Conservation (phyloP, 2,888 invertebrate species). For the Latrodectus hesperus region DNA sequence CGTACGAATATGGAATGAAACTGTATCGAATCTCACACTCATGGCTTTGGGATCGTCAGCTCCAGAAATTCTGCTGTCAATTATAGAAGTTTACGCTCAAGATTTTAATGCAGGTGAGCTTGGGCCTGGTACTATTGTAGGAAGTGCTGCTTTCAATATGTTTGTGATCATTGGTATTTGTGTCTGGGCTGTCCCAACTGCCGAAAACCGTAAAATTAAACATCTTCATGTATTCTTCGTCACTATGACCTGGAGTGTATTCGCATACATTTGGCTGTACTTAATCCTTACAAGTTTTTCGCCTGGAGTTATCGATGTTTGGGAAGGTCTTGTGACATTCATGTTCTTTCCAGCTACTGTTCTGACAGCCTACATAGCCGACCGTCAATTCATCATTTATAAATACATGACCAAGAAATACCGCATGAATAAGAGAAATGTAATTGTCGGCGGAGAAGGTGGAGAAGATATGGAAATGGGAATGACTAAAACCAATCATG, state of each 20-base stretch:
- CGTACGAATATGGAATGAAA: constrained; percentile 99
- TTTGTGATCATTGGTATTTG: constrained; percentile 98
- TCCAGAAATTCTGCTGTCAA: constrained; percentile 96
- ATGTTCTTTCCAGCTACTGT: constrained; percentile 97
- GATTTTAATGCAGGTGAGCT: constrained; percentile 96
- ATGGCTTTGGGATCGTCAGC: constrained; percentile 99
- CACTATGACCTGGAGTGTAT: constrained; percentile 97
- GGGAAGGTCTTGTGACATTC: constrained; percentile 97
- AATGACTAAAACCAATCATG: constrained; percentile 51
- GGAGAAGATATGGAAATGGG: constrained; percentile 77
- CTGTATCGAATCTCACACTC: constrained; percentile 97
- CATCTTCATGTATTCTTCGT: constrained; percentile 97
- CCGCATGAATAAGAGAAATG: constrained; percentile 90
- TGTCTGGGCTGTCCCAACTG: constrained; percentile 86
- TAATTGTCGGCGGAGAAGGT: constrained; percentile 88
- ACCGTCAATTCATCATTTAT: constrained; percentile 87
- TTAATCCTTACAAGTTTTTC: constrained; percentile 91
- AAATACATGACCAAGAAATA: constrained; percentile 92
- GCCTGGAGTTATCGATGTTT: constrained; percentile 90
- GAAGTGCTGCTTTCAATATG: constrained; percentile 98
- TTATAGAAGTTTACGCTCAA: constrained; percentile 97
- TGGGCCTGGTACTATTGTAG: constrained; percentile 98
- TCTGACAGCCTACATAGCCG: constrained; percentile 95
- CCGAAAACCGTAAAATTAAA: constrained; percentile 92
- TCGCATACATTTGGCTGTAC: constrained; percentile 99